Base-by-base conservation (phyloP, 2,888 invertebrate species). In the Erynnis tages region DNA sequence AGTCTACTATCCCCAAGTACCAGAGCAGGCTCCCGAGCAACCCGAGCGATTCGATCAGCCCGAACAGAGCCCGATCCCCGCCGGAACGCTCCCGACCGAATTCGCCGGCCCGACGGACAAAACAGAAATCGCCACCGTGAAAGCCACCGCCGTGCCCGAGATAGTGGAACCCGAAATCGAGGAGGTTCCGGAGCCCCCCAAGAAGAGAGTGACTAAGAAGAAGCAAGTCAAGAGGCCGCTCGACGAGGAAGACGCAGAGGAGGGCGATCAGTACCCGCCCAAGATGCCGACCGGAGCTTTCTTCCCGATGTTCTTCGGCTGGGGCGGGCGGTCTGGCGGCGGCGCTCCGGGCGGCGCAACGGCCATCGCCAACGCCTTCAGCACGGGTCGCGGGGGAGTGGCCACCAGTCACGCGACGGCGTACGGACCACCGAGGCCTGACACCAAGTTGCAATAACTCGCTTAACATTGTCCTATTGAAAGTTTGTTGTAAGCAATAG, bases 391-490 rank as follows among this genome's bases (percentile, higher is more conserved):
- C 58, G 93, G 94, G 2, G 94, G 94, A 1, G 92, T 94, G 1
- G 94, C 94, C 7, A 93, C 91, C 53, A 94, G 94, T 59, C 93
- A 94, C 59, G 94, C 94, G 0, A 93, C 93, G 0, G 93, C 94
- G 0, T 94, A 93, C 66, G 94, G 93, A 2, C 91, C 91, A 38
- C 91, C 92, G 1, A 78, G 91, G 68, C 76, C 86, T 54, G 81
- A 85, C 57, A 78, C 32, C 1, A 41, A 49, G n/a, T 32, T 41
- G 23, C 34, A 41, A 49, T 45, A 47, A 14, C 25, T 8, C 10
- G 8, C 21, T 35, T 11, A 7, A n/a, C 10, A 14, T 10, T 4
- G 27, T 21, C 25, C 14, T 47, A 40, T 40, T 40, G 11, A 29
- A 11, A 40, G 23, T 41, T 47, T 16, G 13, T 34, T 17, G 19